Evolutionary conservation across 2,888 invertebrate genomes (phyloP).

Genomic region (Gastracanthus pulcherrimus): DNA sequence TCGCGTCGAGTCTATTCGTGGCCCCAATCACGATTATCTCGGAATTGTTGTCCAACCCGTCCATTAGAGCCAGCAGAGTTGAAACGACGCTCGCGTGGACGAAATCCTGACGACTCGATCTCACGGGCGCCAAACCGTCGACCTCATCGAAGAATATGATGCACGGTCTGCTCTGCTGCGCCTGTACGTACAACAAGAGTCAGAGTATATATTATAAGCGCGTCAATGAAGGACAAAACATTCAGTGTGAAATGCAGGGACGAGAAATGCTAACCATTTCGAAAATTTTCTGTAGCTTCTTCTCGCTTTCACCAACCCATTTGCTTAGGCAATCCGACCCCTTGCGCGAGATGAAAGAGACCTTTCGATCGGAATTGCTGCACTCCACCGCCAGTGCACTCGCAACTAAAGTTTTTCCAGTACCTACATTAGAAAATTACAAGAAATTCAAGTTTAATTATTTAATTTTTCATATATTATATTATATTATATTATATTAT

Average conservation of each 20-base stretch:
- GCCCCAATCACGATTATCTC: slow-evolving; percentile 94
- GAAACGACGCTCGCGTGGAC: slow-evolving; percentile 94
- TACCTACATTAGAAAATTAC: slow-evolving; percentile 79
- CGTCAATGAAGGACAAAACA: too few relatives aligned
- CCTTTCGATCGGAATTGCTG: slow-evolving; percentile 85
- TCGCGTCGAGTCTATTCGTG: slow-evolving; percentile 92
- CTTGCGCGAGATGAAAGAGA: slow-evolving; percentile 94
- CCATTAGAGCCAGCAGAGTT: slow-evolving; percentile 93
- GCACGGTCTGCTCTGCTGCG: slow-evolving; percentile 90
- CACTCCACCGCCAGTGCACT: slow-evolving; percentile 93
- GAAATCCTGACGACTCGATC: slow-evolving; percentile 93
- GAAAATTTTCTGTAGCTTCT: slow-evolving; percentile 90
- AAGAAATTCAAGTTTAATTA: not conserved
- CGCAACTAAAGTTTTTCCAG: slow-evolving; percentile 93
- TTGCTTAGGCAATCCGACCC: slow-evolving; percentile 95
- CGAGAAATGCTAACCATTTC: slow-evolving; percentile 81
- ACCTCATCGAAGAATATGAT: slow-evolving; percentile 96
- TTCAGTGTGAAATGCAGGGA: not conserved
- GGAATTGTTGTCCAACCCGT: slow-evolving; percentile 90
- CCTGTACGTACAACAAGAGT: slow-evolving; percentile 77
- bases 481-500: not conserved
- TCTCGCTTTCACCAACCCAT: slow-evolving; percentile 96
- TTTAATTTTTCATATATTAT: not conserved
- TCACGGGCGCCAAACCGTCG: slow-evolving; percentile 92
- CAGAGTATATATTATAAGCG: too few relatives aligned